phyloP scores from a whole-genome alignment of 1,140 invertebrate species.

The Oryzaephilus surinamensis region DNA sequence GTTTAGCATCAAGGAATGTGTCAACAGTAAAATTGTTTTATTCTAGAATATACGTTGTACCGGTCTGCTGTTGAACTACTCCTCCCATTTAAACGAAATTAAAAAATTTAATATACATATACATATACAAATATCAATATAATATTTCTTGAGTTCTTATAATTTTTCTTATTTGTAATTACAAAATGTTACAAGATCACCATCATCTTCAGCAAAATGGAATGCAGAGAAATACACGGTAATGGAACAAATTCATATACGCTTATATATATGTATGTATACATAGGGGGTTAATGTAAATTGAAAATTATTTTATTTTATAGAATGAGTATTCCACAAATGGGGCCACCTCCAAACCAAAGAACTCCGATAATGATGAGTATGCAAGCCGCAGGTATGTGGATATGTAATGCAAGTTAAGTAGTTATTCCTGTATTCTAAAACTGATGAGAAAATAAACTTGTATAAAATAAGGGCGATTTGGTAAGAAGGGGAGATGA shows the following conservation, averaged over 20 bases:
- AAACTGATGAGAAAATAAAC: too few relatives aligned
- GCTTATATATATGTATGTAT: not conserved
- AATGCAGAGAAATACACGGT: slow-evolving; percentile 35
- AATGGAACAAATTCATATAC: slow-evolving; percentile 4
- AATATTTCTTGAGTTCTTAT: too few relatives aligned
- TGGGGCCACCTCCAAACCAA: slow-evolving; percentile 31
- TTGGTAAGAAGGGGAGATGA: too few relatives aligned
- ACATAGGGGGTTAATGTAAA: slow-evolving; percentile 4
- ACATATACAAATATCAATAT: too few relatives aligned
- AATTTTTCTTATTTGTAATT: slow-evolving; percentile 4
- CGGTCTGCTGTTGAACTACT: slow-evolving; percentile 10
- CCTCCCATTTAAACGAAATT: slow-evolving; percentile 10
- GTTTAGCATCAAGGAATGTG: not conserved
- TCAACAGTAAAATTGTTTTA: not conserved
- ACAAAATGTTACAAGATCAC: slow-evolving; percentile 32
- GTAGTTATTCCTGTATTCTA: too few relatives aligned
- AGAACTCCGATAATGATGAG: slow-evolving; percentile 32
- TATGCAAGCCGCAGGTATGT: slow-evolving; percentile 25
- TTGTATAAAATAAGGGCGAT: too few relatives aligned
- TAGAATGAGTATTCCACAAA: slow-evolving; percentile 33
- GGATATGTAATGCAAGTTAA: slow-evolving; percentile 17
- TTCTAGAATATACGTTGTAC: slow-evolving; percentile 6
- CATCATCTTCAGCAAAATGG: slow-evolving; percentile 32
- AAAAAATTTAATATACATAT: slow-evolving; percentile 4
- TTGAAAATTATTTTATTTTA: not conserved